Evolutionary conservation across 2,797 vertebrate genomes (phyloP), one percentile per base, ranked within the genome.

Genomic region (Typhlichthys eigenmanni): DNA sequence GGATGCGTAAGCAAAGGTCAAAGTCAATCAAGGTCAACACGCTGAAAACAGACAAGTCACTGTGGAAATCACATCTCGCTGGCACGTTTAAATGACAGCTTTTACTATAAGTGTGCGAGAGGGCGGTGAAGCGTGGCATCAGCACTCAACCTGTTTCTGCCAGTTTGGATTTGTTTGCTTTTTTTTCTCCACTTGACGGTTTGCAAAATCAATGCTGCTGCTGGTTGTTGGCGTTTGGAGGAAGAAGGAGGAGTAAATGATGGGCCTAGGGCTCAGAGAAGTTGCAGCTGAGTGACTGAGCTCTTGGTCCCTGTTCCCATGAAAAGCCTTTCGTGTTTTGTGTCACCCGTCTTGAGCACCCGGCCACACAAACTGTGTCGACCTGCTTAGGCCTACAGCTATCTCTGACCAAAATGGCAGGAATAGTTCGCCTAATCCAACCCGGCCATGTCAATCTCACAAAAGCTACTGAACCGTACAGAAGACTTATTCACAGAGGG

Each of bases 31-130:
- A 43, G 38, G 38, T 43, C 38, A 43, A 43, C 38, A 43, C 38
- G 2, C 38, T 43, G 38, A 43, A 43, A 43, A 43, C 38, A 43
- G 38, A 4, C 9, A 9, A 10, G 7, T 43, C 38, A 43, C 38
- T 9, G n/a, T 13, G 47, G 47, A 48, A 14, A 62, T 85, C 83
- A 78, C 47, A 55, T 85, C 75, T 74, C 60, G 62, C 68, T 57
- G 67, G 62, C 68, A 68, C 72, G 68, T 77, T 85, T 82, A 78
- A 81, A 64, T 65, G 72, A 83, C 75, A 84, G 66, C 81, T 86
- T 69, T 6, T 55, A 72, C 67, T 69, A 76, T 69, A 67, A 2
- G 4, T 17, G 19, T 13, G 13, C 55, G 34, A 53, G 43, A 70
- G 57, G 38, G 58, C 55, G 48, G 46, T 52, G 49, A 52, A 74